Base-by-base conservation (phyloP, 2,113 vertebrate species). In the Sardina pilchardus region DNA sequence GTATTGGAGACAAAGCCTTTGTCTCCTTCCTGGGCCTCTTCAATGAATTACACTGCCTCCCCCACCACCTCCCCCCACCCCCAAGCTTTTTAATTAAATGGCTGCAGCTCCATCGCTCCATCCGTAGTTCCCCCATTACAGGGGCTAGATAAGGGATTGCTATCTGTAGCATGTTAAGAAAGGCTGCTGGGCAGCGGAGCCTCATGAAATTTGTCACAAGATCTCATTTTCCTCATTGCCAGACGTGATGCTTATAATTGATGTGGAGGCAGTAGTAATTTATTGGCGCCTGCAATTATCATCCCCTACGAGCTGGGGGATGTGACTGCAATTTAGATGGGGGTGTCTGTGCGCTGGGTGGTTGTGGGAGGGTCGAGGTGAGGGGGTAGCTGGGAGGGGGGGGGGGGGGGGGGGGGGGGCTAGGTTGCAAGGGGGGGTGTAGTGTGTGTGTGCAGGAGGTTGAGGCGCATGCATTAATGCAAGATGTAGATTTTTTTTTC, bases 31-130 rank as follows among this genome's bases (percentile, higher is more conserved):
- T 93, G 92, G 91, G 94, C 95, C 93, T 94, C 94, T 95, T 94
- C 94, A 93, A 94, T 95, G 94, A 95, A 95, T 95, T 94, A 94
- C 92, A 92, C 94, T 90, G 93, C 92, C 92, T 89, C 92, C 56
- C 45, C 85, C 56, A 17, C 47, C 47, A 10, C 36, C 81, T 0
- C 36, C 92, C 91, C 92, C 93, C 93, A 89, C 93, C 94, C 92
- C 95, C 95, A 94, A 95, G 96, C 94, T 95, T 96, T 96, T 96
- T 99, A 97, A 97, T 98, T 97, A 98, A 98, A 97, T 97, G 97
- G 96, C 96, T 96, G 93, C 95, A 95, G 94, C 95, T 96, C 95
- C 91, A 95, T 95, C 90, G 96, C 96, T 96, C 95, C 94, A 95
- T 95, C 94, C 94, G 91, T 94, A 94, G 94, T 93, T 95, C 94